These are phyloP conservation scores for Numenius arquata DNA, from an alignment of 2,113 vertebrate species.

Conservation along the genomic window DNA sequence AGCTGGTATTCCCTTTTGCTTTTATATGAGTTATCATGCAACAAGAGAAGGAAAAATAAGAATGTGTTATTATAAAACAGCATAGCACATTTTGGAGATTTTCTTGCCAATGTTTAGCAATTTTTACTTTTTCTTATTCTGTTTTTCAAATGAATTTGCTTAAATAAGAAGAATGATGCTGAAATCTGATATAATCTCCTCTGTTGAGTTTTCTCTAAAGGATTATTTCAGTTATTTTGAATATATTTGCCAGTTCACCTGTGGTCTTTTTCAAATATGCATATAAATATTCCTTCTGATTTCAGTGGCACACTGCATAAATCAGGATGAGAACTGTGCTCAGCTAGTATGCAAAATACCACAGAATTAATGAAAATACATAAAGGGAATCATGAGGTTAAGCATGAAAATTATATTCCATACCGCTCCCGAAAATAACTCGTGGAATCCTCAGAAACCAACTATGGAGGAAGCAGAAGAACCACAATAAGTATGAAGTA, in stretches of 20 bases:
- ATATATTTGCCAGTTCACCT: neutral
- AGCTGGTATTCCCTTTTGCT: neutral
- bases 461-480: constrained; percentile 23
- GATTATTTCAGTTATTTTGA: neutral
- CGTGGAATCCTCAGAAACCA: constrained; percentile 31
- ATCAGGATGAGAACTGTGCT: neutral
- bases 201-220: neutral
- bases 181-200: neutral
- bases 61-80: neutral
- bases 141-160: neutral
- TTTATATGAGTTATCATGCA: neutral
- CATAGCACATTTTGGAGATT: neutral
- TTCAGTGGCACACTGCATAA: neutral
- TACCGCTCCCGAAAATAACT: constrained; percentile 28
- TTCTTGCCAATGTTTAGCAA: neutral
- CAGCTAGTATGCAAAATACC: neutral
- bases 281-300: neutral
- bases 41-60: neutral
- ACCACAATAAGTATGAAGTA: neutral
- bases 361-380: neutral
- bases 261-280: neutral
- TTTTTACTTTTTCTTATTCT: neutral
- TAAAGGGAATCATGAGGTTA: neutral
- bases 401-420: neutral
- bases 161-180: neutral